These are phyloP conservation scores for Calidris pygmaea DNA, from an alignment of 2,113 vertebrate species.

Conservation along the genomic window DNA sequence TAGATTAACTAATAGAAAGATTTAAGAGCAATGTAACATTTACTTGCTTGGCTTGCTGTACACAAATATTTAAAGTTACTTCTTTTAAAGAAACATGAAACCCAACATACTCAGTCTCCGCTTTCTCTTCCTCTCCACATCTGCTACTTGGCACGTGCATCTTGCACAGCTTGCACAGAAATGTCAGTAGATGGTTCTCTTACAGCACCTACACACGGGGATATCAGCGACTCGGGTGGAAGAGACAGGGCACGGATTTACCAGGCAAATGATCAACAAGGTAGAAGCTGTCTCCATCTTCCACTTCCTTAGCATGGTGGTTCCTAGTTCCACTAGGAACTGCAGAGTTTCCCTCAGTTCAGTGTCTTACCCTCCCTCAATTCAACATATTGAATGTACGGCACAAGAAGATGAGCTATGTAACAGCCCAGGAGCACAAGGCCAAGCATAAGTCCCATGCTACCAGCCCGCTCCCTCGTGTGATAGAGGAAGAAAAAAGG, in stretches of 20 bases:
- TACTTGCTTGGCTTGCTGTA: neutral
- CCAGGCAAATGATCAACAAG: neutral
- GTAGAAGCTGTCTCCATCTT: neutral
- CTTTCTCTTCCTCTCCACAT: neutral
- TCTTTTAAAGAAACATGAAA: neutral
- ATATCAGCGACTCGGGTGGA: rapidly evolving
- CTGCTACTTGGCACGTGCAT: neutral
- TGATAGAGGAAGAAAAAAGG: neutral
- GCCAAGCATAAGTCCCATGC: neutral
- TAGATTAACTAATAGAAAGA: neutral
- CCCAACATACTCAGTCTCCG: neutral
- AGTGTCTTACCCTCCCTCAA: neutral
- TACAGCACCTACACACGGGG: neutral
- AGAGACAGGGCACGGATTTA: neutral
- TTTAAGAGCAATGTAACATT: neutral
- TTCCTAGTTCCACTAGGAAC: neutral
- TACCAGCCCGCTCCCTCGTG: neutral
- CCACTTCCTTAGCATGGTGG: neutral
- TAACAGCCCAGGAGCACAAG: neutral
- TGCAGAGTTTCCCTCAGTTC: neutral
- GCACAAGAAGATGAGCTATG: neutral
- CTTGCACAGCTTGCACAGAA: neutral
- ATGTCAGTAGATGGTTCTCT: neutral
- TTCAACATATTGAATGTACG: rapidly evolving
- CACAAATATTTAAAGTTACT: neutral